These are phyloP conservation scores for Petrophora chlorosata DNA, from an alignment of 2,888 invertebrate species.

Conservation along the genomic window DNA sequence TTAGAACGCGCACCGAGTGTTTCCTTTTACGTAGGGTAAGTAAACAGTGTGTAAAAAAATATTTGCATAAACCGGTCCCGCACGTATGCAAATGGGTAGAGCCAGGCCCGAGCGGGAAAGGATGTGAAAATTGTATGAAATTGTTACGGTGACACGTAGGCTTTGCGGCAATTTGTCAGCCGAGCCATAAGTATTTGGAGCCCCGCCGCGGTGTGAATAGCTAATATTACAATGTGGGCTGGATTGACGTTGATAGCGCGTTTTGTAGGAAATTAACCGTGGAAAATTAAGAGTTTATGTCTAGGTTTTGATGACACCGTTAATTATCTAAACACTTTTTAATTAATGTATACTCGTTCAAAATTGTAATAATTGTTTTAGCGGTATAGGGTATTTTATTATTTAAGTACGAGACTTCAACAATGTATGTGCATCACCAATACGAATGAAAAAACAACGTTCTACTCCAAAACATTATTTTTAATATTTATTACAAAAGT, in stretches of 20 bases:
- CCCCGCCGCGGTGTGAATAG: constrained; percentile 57
- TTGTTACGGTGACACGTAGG: constrained; percentile 76
- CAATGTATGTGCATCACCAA: no score
- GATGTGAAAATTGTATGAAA: constrained; percentile 82
- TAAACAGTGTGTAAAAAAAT: constrained; percentile 78
- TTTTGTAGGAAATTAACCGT: constrained; percentile 15
- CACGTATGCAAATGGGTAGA: constrained; percentile 77
- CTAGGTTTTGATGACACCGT: neutral
- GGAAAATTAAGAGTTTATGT: constrained; percentile 10
- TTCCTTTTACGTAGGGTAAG: constrained; percentile 71
- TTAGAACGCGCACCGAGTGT: constrained; percentile 78
- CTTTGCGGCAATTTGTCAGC: constrained; percentile 80
- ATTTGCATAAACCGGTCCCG: constrained; percentile 79
- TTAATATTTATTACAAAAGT: neutral
- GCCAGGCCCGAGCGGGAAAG: constrained; percentile 71
- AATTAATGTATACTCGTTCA: no score
- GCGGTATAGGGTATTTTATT: no score
- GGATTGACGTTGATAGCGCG: constrained; percentile 36
- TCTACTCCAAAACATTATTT: no score
- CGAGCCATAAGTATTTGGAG: constrained; percentile 76
- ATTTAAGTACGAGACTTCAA: no score
- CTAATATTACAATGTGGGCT: constrained; percentile 48
- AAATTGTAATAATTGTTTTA: no score
- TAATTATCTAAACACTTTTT: no score
- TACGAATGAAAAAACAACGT: no score